Conservation (phyloP, 53 echinoderm and acorn worm genomes). For the Apostichopus leukothele region DNA sequence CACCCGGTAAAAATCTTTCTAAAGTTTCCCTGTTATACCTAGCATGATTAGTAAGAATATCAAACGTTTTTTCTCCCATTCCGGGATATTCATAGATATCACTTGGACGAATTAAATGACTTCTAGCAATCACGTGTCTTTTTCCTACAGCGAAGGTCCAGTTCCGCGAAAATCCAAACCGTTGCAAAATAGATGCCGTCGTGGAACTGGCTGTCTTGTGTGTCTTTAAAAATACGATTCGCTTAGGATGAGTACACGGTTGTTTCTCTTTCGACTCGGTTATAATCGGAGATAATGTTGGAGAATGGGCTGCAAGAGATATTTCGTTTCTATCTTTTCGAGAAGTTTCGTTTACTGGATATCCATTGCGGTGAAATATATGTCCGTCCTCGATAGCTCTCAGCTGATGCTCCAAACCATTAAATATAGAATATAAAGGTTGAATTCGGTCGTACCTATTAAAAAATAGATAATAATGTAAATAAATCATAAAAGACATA, state of each 20-base stretch:
- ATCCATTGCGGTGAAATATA: no score
- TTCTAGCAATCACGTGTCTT: conserved; percentile 13
- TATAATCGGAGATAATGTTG: not conserved
- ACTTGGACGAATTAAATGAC: not conserved
- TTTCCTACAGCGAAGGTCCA: conserved; percentile 47
- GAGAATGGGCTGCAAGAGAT: no score
- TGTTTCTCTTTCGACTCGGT: not conserved
- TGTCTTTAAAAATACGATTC: conserved; percentile 65
- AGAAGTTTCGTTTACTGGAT: no score
- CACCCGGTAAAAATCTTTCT: conserved; percentile 34
- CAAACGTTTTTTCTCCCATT: not conserved
- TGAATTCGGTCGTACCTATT: no score
- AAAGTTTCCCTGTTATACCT: conserved; percentile 53
- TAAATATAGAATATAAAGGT: no score
- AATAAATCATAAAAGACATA: no score
- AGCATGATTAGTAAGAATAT: conserved; percentile 57
- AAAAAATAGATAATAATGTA: no score
- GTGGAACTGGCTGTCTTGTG: conserved; percentile 81
- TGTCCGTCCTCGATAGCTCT: no score
- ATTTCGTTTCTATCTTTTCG: no score
- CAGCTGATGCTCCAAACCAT: no score
- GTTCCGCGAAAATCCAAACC: conserved; percentile 63
- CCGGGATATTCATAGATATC: not conserved
- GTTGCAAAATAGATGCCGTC: conserved; percentile 62
- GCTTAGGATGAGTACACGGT: not conserved